Evolutionary conservation across 2,888 invertebrate species (phyloP).

Genomic region (Eustalomyia histrio): DNA sequence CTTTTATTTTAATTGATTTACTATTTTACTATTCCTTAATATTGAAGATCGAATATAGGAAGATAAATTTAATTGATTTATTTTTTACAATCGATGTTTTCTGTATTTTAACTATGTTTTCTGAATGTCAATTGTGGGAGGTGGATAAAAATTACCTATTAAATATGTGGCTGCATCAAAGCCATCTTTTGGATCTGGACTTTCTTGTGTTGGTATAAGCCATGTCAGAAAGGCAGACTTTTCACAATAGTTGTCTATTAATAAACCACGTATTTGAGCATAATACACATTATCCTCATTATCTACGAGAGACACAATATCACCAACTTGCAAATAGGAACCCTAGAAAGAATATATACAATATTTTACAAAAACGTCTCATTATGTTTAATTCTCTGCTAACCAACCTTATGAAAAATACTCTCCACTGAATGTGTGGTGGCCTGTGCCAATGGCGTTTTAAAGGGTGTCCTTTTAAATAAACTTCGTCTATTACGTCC

Average conservation of each 20-base stretch:
- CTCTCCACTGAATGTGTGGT: conserved; percentile 90
- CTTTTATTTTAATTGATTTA: too few species aligned
- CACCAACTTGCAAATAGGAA: conserved; percentile 92
- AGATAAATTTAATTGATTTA: too few species aligned
- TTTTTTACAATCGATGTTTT: too few species aligned
- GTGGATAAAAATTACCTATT: conserved; percentile 87
- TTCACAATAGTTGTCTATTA: conserved; percentile 95
- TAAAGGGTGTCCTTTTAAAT: conserved; percentile 89
- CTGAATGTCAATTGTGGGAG: too few species aligned
- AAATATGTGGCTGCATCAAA: conserved; percentile 95
- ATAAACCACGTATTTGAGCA: conserved; percentile 92
- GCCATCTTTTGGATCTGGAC: conserved; percentile 87
- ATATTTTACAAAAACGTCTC: background rate
- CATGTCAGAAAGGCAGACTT: conserved; percentile 95
- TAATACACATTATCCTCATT: conserved; percentile 89
- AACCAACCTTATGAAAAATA: conserved; percentile 84
- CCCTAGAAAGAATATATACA: conserved; percentile 53
- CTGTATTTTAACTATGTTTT: too few species aligned
- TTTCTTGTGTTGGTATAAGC: conserved; percentile 91
- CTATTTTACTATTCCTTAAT: too few species aligned
- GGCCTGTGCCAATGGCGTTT: conserved; percentile 89
- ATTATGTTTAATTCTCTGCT: conserved; percentile 46
- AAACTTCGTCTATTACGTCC: conserved; percentile 88
- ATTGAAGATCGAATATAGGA: too few species aligned
- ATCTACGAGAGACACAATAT: conserved; percentile 92